Evolutionary conservation across 2,888 invertebrate genomes (phyloP).

Genomic region (Scaptomyza parva): DNA sequence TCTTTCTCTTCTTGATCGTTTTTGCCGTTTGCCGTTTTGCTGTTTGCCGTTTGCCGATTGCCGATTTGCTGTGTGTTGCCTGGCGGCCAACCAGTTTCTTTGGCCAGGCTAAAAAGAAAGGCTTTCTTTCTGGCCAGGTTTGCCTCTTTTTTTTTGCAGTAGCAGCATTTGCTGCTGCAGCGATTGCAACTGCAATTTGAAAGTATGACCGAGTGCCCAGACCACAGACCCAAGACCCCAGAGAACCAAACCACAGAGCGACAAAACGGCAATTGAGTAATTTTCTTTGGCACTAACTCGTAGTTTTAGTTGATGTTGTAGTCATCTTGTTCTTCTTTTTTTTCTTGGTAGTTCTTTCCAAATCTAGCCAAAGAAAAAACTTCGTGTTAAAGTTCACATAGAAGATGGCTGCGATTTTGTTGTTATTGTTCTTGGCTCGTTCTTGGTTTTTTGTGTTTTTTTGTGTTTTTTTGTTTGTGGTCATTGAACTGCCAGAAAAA

Average conservation of each 20-base stretch:
- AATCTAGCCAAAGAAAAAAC: slow-evolving; percentile 47
- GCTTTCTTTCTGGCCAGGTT: slow-evolving; percentile 76
- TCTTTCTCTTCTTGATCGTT: slow-evolving; percentile 56
- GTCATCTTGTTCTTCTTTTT: slow-evolving; percentile 31
- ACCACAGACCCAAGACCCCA: slow-evolving; percentile 20
- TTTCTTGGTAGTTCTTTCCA: slow-evolving; percentile 41
- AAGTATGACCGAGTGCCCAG: slow-evolving; percentile 73
- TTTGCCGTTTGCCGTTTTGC: slow-evolving; percentile 47
- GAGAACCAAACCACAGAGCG: slow-evolving; percentile 19
- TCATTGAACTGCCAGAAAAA: slow-evolving; percentile 75
- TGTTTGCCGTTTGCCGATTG: slow-evolving; percentile 47
- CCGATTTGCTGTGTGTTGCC: slow-evolving; percentile 9
- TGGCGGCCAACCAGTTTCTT: slow-evolving; percentile 72
- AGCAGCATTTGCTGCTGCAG: slow-evolving; percentile 34
- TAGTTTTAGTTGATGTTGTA: background rate
- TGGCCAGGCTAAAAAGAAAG: slow-evolving; percentile 80
- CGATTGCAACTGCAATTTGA: slow-evolving; percentile 71
- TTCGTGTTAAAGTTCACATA: slow-evolving; percentile 70
- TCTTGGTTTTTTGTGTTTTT: too few relatives aligned
- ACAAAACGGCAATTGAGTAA: slow-evolving; percentile 60
- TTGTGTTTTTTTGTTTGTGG: slow-evolving; percentile 66
- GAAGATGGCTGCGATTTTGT: slow-evolving; percentile 36
- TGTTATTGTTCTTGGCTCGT: slow-evolving; percentile 37
- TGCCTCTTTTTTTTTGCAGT: slow-evolving; percentile 11
- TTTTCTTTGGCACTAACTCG: slow-evolving; percentile 34